A percentile compares a stretch with the other conserved stretches of the same genome.
Evolutionary conservation across 2,888 invertebrate genomes (phyloP).

Genomic region (Metellina segmentata): DNA sequence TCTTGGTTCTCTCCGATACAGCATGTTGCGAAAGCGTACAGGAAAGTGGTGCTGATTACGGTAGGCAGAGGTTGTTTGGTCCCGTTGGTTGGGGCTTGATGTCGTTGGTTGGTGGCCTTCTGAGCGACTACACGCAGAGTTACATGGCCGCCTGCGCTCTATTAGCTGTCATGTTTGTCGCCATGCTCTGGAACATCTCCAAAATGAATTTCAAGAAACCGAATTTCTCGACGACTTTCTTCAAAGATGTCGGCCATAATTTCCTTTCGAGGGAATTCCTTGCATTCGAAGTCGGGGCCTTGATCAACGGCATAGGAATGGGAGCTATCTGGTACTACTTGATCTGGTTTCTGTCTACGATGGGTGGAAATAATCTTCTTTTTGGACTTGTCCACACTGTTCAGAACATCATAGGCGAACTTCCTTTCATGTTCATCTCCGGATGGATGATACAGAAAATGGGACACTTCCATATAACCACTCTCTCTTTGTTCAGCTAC

Average conservation of each 20-base stretch:
- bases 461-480: constrained; percentile 91
- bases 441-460: constrained; percentile 84
- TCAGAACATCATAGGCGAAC: constrained; percentile 36
- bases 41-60: constrained; percentile 61
- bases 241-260: constrained; percentile 33
- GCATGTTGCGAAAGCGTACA: constrained; percentile 73
- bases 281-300: constrained; percentile 12
- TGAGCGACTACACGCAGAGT: constrained; percentile 30
- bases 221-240: constrained; percentile 23
- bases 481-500: constrained; percentile 89
- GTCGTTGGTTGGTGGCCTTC: constrained; percentile 38
- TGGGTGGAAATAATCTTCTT: constrained; percentile 43
- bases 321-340: constrained; percentile 53
- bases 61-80: constrained; percentile 76
- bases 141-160: constrained; percentile 25
- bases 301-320: constrained; percentile 43
- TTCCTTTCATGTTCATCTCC: constrained; percentile 50
- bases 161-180: neutral
- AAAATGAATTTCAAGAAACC: constrained; percentile 51
- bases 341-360: constrained; percentile 19
- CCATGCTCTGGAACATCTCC: constrained; percentile 37
- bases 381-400: constrained; percentile 41
- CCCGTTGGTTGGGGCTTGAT: constrained; percentile 75
- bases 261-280: constrained; percentile 48
- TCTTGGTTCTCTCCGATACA: constrained; percentile 77